A percentile compares a stretch with the other conserved stretches of the same genome.
These are phyloP conservation scores for Pseudochirops corinnae DNA, from an alignment of 2,797 vertebrate genomes.

Conservation along the genomic window DNA sequence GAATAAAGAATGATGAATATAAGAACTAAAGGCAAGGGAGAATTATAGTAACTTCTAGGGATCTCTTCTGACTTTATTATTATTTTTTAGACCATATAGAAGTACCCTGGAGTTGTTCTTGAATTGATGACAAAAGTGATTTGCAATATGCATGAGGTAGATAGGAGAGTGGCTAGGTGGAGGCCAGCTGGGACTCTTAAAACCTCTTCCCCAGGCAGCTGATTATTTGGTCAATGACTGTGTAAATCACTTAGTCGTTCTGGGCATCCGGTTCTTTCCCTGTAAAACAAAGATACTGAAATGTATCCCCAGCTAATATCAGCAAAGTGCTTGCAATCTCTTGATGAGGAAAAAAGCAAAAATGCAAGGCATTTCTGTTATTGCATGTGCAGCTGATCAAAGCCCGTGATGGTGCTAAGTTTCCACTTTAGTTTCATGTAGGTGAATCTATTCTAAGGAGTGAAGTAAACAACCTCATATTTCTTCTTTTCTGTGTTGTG, in stretches of 20 bases:
- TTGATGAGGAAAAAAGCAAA: background rate
- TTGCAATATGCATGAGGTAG: background rate
- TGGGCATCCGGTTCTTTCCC: background rate
- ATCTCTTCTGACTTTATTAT: background rate
- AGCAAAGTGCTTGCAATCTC: background rate
- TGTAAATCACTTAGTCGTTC: background rate
- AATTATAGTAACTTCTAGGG: background rate
- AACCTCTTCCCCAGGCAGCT: background rate
- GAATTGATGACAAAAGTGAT: background rate
- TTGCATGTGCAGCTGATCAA: background rate
- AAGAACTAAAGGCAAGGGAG: background rate
- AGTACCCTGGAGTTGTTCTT: background rate
- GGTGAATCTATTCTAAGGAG: background rate
- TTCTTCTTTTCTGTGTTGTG: background rate
- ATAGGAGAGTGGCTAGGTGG: background rate
- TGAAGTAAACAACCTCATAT: slow-evolving; percentile 1
- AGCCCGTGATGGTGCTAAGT: background rate
- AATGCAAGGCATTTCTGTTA: background rate
- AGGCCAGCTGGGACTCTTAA: background rate
- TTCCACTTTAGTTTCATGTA: background rate
- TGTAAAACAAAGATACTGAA: background rate
- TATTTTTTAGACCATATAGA: background rate
- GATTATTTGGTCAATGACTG: background rate
- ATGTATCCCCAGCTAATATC: background rate
- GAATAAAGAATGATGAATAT: background rate